Evolutionary conservation across 2,797 vertebrate genomes (phyloP).

Genomic region (Pogoniulus pusillus): DNA sequence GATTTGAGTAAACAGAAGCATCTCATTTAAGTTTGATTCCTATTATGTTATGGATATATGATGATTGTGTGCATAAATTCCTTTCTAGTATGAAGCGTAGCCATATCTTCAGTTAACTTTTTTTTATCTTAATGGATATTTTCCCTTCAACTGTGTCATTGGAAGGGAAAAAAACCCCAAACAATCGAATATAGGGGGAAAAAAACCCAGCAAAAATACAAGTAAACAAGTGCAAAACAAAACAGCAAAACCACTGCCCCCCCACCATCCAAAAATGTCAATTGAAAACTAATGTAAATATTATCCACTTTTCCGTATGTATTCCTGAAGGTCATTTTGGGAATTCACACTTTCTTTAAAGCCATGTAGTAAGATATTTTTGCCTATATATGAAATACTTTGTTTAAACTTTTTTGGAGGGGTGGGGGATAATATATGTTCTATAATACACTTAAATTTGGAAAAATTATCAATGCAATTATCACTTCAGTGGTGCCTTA

Average conservation of each 20-base stretch:
- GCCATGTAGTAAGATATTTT: neutral
- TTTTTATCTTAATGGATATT: too few relatives aligned
- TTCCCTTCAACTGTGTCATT: too few relatives aligned
- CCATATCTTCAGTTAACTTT: neutral
- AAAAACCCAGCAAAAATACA: accelerated
- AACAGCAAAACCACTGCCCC: too few relatives aligned
- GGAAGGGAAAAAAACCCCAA: too few relatives aligned
- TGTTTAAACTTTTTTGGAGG: neutral
- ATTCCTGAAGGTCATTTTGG: neutral
- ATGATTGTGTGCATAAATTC: neutral
- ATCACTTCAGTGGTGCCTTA: neutral
- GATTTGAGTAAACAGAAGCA: neutral
- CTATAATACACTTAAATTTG: neutral
- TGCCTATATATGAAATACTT: neutral
- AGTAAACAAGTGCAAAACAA: too few relatives aligned
- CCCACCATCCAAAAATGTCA: neutral
- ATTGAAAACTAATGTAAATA: neutral
- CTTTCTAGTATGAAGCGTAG: neutral
- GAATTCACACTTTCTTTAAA: neutral
- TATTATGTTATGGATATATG: neutral
- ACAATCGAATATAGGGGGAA: too few relatives aligned
- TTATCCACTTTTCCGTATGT: neutral
- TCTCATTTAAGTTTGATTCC: neutral
- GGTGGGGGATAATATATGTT: neutral
- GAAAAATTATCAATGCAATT: neutral